Percentiles rank a stretch among this genome's conserved stretches.
Evolutionary conservation across 2,113 vertebrate genomes (phyloP).

Genomic region (Pyxicephalus adspersus): DNA sequence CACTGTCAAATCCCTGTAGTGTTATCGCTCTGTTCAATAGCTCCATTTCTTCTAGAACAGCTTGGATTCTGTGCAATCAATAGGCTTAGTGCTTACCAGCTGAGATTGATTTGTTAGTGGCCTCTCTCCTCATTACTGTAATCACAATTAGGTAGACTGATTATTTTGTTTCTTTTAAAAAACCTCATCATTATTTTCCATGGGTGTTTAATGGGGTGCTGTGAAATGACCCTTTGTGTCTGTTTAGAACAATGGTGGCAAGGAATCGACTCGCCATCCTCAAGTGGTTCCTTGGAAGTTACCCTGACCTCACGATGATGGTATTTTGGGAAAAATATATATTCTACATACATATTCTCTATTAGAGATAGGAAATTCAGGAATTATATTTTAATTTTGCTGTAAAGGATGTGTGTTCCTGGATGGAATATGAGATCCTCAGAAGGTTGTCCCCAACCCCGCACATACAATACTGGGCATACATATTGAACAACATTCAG

Average conservation of each 20-base stretch:
- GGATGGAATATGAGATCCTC: no score
- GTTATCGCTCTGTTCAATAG: background rate
- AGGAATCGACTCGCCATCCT: background rate
- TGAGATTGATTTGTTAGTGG: background rate
- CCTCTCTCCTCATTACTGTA: background rate
- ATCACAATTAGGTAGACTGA: background rate
- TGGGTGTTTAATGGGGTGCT: background rate
- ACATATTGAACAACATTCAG: no score
- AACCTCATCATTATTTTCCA: background rate
- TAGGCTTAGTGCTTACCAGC: slow-evolving; percentile 6
- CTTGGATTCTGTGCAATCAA: background rate
- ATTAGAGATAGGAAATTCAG: no score
- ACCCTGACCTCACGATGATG: no score
- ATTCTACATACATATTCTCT: no score
- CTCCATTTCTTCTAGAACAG: background rate
- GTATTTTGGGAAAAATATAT: no score
- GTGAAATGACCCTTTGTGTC: no score
- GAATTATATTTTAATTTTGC: no score
- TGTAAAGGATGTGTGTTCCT: no score
- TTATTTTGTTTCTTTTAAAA: background rate
- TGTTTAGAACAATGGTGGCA: no score
- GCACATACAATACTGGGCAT: no score
- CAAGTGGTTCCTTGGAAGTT: background rate
- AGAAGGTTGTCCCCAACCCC: no score
- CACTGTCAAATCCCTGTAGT: slow-evolving; percentile 14